These are phyloP conservation scores for Diabrotica balteata DNA, from an alignment of 2,888 invertebrate species.

Conservation along the genomic window DNA sequence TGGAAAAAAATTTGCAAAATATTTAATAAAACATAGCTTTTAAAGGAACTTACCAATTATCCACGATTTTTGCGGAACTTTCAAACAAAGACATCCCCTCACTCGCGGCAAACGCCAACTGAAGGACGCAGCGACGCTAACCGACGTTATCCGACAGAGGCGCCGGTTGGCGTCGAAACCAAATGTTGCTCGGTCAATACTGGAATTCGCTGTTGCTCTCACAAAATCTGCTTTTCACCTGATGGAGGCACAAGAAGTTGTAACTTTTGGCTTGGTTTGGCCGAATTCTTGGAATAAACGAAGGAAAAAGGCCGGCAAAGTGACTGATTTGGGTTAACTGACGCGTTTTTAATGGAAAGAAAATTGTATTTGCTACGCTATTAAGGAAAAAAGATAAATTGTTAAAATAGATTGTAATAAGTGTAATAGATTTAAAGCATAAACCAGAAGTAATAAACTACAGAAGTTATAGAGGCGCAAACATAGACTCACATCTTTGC, in stretches of 20 bases:
- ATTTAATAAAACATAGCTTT: too few species aligned
- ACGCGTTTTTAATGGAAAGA: too few species aligned
- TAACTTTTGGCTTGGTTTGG: constrained; percentile 4
- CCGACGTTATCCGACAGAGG: constrained; percentile 57
- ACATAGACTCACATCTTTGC: too few species aligned
- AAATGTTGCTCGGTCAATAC: constrained; percentile 60
- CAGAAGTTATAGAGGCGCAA: too few species aligned
- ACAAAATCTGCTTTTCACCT: constrained; percentile 22
- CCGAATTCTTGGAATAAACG: constrained; percentile 5
- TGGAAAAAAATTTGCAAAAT: too few species aligned
- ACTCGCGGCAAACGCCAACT: constrained; percentile 58
- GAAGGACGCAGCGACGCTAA: constrained; percentile 52
- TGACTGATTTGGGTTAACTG: too few species aligned
- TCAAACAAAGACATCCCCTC: constrained; percentile 58
- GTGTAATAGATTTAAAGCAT: too few species aligned
- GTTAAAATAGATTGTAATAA: too few species aligned
- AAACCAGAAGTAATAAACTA: too few species aligned
- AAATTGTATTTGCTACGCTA: too few species aligned
- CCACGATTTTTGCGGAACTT: constrained; percentile 53
- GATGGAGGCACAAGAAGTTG: constrained; percentile 10
- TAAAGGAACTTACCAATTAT: constrained; percentile 55
- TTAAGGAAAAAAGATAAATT: too few species aligned
- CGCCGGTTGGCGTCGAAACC: constrained; percentile 59
- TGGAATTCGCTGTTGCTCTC: constrained; percentile 30
- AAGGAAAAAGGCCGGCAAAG: background rate